phyloP scores from a whole-genome alignment of 2,888 invertebrate genomes.

The Polyploca ridens region DNA sequence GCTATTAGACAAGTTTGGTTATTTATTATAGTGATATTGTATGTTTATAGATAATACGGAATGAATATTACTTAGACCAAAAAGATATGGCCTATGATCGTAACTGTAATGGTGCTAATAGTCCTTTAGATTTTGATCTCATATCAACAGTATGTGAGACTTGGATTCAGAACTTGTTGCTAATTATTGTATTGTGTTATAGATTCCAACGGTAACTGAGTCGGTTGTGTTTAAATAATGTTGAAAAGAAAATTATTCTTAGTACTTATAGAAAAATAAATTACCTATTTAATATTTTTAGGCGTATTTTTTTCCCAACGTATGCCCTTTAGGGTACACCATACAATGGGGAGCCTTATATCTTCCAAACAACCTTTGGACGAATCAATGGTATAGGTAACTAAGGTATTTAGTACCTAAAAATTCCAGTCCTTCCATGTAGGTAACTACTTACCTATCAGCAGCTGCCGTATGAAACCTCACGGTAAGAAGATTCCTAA shows the following conservation, averaged over 20 bases:
- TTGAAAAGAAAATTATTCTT: conserved; percentile 72
- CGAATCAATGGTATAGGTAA: too few species aligned
- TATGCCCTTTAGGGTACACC: too few species aligned
- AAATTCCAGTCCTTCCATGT: too few species aligned
- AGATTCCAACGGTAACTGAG: conserved; percentile 65
- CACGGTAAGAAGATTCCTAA: too few species aligned
- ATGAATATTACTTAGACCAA: conserved; percentile 77
- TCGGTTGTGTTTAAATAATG: conserved; percentile 78
- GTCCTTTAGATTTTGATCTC: conserved; percentile 80
- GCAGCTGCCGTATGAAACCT: too few species aligned
- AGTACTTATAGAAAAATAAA: conserved; percentile 80
- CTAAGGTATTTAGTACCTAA: too few species aligned
- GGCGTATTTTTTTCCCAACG: conserved; percentile 38
- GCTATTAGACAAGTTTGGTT: conserved; percentile 6
- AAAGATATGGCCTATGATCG: conserved; percentile 79
- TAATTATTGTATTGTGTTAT: conserved; percentile 51
- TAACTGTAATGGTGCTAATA: conserved; percentile 83
- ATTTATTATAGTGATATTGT: conserved; percentile 5
- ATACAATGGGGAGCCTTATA: too few species aligned
- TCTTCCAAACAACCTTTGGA: too few species aligned
- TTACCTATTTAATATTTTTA: conserved; percentile 59
- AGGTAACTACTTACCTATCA: too few species aligned
- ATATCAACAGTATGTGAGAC: conserved; percentile 72
- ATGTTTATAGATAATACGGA: conserved; percentile 38
- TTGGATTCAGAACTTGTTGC: conserved; percentile 60